Evolutionary conservation across 2,888 invertebrate genomes (phyloP).

Genomic region (Opisthograptis luteolata): DNA sequence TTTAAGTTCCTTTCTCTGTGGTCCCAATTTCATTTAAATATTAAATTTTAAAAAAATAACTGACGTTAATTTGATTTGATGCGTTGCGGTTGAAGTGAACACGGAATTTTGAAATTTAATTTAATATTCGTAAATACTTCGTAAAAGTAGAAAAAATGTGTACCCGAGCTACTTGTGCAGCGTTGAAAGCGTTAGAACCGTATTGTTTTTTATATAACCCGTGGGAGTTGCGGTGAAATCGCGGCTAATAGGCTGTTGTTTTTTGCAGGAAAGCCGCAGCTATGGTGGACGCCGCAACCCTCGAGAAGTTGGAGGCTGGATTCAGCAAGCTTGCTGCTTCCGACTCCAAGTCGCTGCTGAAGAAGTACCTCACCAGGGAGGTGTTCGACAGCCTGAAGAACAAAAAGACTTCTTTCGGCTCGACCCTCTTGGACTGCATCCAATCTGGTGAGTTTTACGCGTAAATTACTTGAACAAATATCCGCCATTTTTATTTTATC

Average conservation of each 20-base stretch:
- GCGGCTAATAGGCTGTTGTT: conserved; percentile 25
- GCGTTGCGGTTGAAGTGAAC: conserved; percentile 1
- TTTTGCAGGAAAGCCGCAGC: conserved; percentile 88
- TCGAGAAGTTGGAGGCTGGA: conserved; percentile 96
- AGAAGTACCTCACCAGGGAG: conserved; percentile 96
- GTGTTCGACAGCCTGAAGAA: conserved; percentile 96
- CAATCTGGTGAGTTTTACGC: conserved; percentile 90
- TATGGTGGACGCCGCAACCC: conserved; percentile 96
- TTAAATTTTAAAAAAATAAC: conserved; percentile 44
- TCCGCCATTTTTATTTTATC: conserved; percentile 20
- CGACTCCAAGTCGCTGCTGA: conserved; percentile 97
- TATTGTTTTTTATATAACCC: conserved; percentile 35
- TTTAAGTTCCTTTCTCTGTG: no score
- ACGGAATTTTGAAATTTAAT: conserved; percentile 3
- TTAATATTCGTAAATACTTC: conserved; percentile 8
- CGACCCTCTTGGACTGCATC: conserved; percentile 96
- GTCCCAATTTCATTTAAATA: no score
- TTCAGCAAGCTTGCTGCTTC: conserved; percentile 94
- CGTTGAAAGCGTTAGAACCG: conserved; percentile 76
- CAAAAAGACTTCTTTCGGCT: conserved; percentile 97
- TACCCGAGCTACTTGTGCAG: conserved; percentile 78
- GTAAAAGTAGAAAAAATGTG: conserved; percentile 61
- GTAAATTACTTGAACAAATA: neutral
- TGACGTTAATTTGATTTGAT: conserved; percentile 11
- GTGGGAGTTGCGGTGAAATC: conserved; percentile 23